Base-by-base conservation (phyloP, 2,888 invertebrate species). In the Caenorhabditis panamensis region DNA sequence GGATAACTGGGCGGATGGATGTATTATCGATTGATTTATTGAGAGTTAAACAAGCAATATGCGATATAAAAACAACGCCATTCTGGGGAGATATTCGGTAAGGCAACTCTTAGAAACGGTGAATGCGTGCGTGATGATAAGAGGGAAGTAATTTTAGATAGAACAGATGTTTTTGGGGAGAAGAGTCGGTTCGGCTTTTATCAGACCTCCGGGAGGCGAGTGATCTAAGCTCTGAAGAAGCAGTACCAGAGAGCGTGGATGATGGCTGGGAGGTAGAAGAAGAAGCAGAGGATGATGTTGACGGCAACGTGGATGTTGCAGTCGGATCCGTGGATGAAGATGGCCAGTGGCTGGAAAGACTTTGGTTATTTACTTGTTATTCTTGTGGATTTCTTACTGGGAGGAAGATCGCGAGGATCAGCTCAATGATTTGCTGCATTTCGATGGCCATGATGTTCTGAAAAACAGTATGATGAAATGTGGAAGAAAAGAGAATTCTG, bases 351-450 rank as follows among this genome's bases (percentile, higher is more conserved):
- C 87, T 88, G 79, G 16, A 87, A 82, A 13, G 20, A 20, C n/a
- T 1, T 61, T 6, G 41, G n/a, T 6, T 49, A 31, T 22, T n/a
- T 3, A 41, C 20, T 2, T 51, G 20, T 20, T 11, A 26, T 26
- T 44, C 9, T 31, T n/a, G 24, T 59, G 36, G n/a, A 28, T 31
- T 2, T 54, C 85, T 77, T 61, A 89, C 89, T 58, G 89, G 89
- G 22, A 89, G 75, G 86, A 89, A 86, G 81, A 89, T 87, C 75
- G 87, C 87, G 62, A 89, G 86, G 71, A 89, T 88, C 41, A 89
- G 66, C 84, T 89, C 89, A 84, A 89, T 89, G 83, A 89, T 89
- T 78, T 87, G 87, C 71, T 88, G 88, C 75, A 84, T 84, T 75
- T 84, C 85, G 81, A 87, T 86, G 31, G 88, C 88, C 88, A 88